These are phyloP conservation scores for Epizoanthus fatuus DNA, from an alignment of 92 coral and sea anemone genomes.

Conservation along the genomic window DNA sequence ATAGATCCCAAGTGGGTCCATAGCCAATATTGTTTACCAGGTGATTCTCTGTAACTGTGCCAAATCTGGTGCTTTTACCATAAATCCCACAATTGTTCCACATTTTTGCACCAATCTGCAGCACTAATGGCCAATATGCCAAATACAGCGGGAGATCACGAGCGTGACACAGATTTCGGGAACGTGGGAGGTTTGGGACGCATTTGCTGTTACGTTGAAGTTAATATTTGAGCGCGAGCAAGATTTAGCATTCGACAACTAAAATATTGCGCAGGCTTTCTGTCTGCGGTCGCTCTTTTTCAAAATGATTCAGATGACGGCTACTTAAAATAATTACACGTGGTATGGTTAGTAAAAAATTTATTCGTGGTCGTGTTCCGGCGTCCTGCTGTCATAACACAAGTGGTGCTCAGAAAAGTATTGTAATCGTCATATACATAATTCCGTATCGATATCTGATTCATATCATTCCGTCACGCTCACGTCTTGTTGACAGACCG, in stretches of 20 bases:
- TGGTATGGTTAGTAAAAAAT: neutral
- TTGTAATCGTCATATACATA: neutral
- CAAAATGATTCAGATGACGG: neutral
- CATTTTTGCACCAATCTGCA: too few relatives aligned
- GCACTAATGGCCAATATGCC: too few relatives aligned
- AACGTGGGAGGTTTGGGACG: too few relatives aligned
- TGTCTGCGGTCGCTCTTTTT: neutral
- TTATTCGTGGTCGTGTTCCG: neutral
- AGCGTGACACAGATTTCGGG: too few relatives aligned
- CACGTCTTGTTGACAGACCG: neutral
- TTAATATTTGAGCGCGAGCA: neutral
- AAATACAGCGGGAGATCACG: too few relatives aligned
- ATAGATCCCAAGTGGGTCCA: too few relatives aligned
- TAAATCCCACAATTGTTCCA: too few relatives aligned
- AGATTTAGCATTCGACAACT: neutral
- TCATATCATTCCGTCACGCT: constrained; percentile 22
- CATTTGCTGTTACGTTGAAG: too few relatives aligned
- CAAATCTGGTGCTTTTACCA: too few relatives aligned
- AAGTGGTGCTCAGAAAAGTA: constrained; percentile 22
- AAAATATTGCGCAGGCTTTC: neutral
- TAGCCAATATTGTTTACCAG: too few relatives aligned
- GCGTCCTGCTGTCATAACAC: constrained; percentile 3
- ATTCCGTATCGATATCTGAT: neutral
- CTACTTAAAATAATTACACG: neutral
- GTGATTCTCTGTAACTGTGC: too few relatives aligned